Base-by-base conservation (phyloP, 2,797 vertebrate genomes). In the Alauda arvensis region DNA sequence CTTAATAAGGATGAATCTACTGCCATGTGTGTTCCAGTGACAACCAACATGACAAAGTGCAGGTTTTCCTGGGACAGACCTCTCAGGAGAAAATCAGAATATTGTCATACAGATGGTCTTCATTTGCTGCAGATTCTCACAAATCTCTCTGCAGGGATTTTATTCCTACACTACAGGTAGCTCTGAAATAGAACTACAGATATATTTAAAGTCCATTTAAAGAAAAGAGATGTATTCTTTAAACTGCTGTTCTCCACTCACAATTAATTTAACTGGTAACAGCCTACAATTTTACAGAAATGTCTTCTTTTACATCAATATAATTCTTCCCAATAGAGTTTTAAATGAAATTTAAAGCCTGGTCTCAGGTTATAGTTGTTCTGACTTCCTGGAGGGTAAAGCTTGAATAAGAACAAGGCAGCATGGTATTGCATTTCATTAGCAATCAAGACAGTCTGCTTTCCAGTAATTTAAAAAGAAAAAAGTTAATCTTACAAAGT, bases 321-420 rank as follows among this genome's bases (percentile, higher is more conserved):
- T 86, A 87, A 92, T 88, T 92, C 92, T 75, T 69, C 85, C 84
- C 92, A 87, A 69, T 43, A 83, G 89, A 77, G 74, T 77, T 91
- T 92, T 95, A 92, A 92, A 94, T 90, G 42, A 93, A 94, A 93
- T 95, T 89, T 92, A 95, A 95, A 96, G 82, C 62, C 60, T 86
- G 71, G 74, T 92, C 89, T 93, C 82, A 87, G 88, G 86, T 94
- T 88, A 93, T 45, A 91, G 74, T 18, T 83, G 46, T 59, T 48
- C 49, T 83, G 63, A 69, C 60, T 95, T 95, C 91, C 87, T 88
- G 82, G 79, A 88, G 91, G 85, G 87, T 83, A 90, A 83, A 88
- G 91, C 69, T 51, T 82, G 69, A 91, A 90, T 93, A 95, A 95
- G 94, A 95, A 90, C 84, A 88, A 95, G 88, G 87, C 76, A 86